Percentiles rank a stretch among this genome's conserved stretches.
Conservation (phyloP, 2,113 vertebrate genomes). For the Ceyx margarethae region DNA sequence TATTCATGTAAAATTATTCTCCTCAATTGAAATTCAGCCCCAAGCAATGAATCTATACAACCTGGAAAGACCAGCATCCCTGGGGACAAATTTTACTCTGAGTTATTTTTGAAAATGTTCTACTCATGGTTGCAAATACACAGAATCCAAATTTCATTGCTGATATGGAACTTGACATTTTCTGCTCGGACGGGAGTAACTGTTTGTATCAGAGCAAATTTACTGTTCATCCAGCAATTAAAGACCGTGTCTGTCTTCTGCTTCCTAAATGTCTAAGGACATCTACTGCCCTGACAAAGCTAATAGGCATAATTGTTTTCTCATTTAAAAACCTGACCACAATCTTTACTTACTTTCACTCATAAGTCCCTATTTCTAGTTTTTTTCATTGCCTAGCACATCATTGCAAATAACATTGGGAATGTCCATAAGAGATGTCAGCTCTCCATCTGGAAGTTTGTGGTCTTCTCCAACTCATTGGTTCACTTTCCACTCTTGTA, state of each 20-base stretch:
- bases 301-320: not conserved
- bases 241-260: not conserved
- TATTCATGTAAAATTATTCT: not conserved
- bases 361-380: not conserved
- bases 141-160: not conserved
- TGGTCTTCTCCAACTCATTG: not conserved
- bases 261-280: not conserved
- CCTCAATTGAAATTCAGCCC: not conserved
- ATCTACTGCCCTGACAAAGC: not conserved
- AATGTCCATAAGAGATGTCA: not conserved
- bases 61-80: not conserved
- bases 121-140: not conserved
- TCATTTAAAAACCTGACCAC: not conserved
- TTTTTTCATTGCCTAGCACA: not conserved
- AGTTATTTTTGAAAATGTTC: constrained; percentile 6
- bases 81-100: not conserved
- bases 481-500: not conserved
- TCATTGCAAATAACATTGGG: not conserved
- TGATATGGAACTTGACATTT: constrained; percentile 9
- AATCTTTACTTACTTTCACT: not conserved
- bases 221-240: not conserved
- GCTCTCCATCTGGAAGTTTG: not conserved
- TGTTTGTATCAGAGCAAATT: not conserved
- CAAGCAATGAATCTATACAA: not conserved
- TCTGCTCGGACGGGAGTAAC: not conserved